Base-by-base conservation (phyloP, 1,140 invertebrate species). In the Bacillus rossius region DNA sequence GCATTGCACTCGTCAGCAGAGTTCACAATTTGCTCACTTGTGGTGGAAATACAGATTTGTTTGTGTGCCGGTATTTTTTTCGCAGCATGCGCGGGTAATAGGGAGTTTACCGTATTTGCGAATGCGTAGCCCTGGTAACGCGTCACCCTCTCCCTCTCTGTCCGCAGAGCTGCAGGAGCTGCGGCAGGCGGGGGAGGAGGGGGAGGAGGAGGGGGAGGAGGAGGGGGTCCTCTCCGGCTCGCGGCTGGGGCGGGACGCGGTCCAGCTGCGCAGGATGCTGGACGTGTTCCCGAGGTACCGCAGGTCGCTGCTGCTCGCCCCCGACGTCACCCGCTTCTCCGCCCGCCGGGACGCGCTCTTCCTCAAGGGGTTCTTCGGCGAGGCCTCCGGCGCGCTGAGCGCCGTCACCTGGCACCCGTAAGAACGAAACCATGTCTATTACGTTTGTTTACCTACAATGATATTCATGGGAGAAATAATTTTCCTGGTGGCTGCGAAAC, bases 391-490 rank as follows among this genome's bases (percentile, higher is more conserved):
- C 55, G 70, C 76, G 53, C 73, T 84, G 62, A 76, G 80, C 48
- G 82, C 81, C 23, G 67, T 86, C 50, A 77, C 83, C 5, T 79
- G 83, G 69, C 79, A 85, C 70, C 79, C 81, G 85, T 86, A 71
- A 80, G 79, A 77, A 49, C 16, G 20, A 26, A 50, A 29, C 14
- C 43, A 42, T 54, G 14, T 16, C 3, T 8, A 45, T 38, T 8
- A 4, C 16, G 17, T 54, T 3, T 3, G 10, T 14, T 17, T 8
- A 54, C 16, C n/a, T n/a, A n/a, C n/a, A n/a, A n/a, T n/a, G n/a
- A n/a, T n/a, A n/a, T n/a, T n/a, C n/a, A n/a, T n/a, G n/a, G n/a
- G n/a, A n/a, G n/a, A n/a, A n/a, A n/a, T n/a, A n/a, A n/a, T n/a
- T n/a, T n/a, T n/a, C n/a, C n/a, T n/a, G n/a, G n/a, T n/a, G n/a